Base-by-base conservation (phyloP, 2,888 invertebrate species). In the Exocentrus adspersus region DNA sequence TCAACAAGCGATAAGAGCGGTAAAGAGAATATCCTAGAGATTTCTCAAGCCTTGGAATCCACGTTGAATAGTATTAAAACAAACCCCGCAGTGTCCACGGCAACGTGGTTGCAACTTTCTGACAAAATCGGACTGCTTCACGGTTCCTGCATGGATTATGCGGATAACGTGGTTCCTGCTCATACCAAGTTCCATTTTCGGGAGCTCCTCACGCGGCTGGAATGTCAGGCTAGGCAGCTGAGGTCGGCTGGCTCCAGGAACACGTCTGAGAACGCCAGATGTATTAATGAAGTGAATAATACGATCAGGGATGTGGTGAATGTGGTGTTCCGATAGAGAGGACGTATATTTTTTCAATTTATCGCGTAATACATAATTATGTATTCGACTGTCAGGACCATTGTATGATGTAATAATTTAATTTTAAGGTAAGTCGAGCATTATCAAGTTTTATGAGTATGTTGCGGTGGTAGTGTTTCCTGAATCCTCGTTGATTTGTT, bases 111-210 rank as follows among this genome's bases (percentile, higher is more conserved):
- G 63, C 91, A 92, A 74, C 83, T 93, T 20, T 92, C 92, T 10
- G 93, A 93, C 77, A 92, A 92, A 80, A 88, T 93, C 52, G 92
- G 93, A 72, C 86, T 92, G 70, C 87, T 97, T 75, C 92, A 94
- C 77, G 89, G 90, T 16, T 90, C 92, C 70, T 96, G 95, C 83
- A 88, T 90, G 75, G 90, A 90, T 72, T 94, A 93, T 77, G 92
- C 93, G 12, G 96, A 96, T 73, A 88, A 88, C 63, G 85, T 87
- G 12, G 90, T 93, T 76, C 92, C 94, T 9, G 93, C 94, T 14
- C 94, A 95, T 79, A 90, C 92, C 52, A 92, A 95, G 78, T 95
- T 96, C 82, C 92, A 95, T 75, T 92, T 94, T 79, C 89, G 93
- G 42, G 91, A 92, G 80, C 81, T 92, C 65, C 85, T 92, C 20